Conservation (phyloP, 2,113 vertebrate species). For the Paradoxurus hermaphroditus region DNA sequence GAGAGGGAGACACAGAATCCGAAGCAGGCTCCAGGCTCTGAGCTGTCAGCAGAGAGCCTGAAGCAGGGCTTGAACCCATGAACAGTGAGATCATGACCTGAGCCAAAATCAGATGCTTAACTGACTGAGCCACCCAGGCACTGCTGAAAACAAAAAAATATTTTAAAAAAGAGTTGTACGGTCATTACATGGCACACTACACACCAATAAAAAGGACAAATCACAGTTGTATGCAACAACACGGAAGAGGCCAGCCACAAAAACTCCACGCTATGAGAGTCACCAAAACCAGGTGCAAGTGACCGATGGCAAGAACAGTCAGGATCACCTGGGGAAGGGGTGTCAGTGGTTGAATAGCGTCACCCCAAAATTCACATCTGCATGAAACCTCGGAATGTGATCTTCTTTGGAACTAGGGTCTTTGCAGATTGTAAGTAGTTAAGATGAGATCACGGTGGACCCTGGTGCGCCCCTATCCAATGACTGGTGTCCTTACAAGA, state of each 20-base stretch:
- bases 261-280: not conserved
- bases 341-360: not conserved
- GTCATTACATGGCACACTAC: not conserved
- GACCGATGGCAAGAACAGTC: not conserved
- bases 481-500: not conserved
- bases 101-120: too few species aligned
- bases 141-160: not conserved
- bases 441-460: not conserved
- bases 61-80: too few species aligned
- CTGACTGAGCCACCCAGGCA: too few species aligned
- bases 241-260: not conserved
- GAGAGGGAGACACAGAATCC: too few species aligned
- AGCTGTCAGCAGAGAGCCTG: too few species aligned
- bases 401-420: not conserved
- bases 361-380: not conserved
- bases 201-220: not conserved
- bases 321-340: not conserved
- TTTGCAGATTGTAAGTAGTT: not conserved
- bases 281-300: not conserved
- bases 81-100: too few species aligned
- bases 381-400: not conserved
- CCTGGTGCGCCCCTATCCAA: not conserved
- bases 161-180: not conserved
- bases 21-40: too few species aligned
- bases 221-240: accelerated